phyloP scores from a whole-genome alignment of 1,140 invertebrate species.

The Danaus melanippus region DNA sequence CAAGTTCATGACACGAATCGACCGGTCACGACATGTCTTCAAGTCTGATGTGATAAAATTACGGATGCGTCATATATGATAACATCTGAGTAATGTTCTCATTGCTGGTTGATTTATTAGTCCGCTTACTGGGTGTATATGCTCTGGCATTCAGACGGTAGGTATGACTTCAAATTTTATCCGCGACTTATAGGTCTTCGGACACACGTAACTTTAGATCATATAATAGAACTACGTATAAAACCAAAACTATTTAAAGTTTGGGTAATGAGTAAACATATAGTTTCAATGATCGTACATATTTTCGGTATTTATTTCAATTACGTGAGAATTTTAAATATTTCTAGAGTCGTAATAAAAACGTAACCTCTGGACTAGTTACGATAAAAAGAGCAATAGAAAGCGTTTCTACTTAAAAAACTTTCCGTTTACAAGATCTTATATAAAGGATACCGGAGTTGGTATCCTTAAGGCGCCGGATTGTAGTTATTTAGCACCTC shows the following conservation, averaged over 20 bases:
- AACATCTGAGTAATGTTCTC: conserved; percentile 35
- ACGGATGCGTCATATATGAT: conserved; percentile 43
- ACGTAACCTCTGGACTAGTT: neutral
- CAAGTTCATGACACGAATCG: conserved; percentile 57
- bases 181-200: neutral
- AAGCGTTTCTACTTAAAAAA: conserved; percentile 13
- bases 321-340: neutral
- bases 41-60: conserved; percentile 41
- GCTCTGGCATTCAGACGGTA: conserved; percentile 9
- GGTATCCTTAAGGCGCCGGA: conserved; percentile 26
- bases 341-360: neutral
- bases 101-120: conserved; percentile 50
- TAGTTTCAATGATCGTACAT: no score
- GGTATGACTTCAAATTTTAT: conserved; percentile 2
- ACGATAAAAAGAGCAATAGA: neutral
- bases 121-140: conserved; percentile 15
- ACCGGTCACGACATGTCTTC: conserved; percentile 62
- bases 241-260: no score
- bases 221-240: no score
- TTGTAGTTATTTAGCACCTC: conserved; percentile 59
- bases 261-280: no score
- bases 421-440: conserved; percentile 16
- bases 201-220: neutral
- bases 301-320: no score
- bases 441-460: conserved; percentile 19